Base-by-base conservation (phyloP, 2,113 vertebrate species). In the Progne subis region DNA sequence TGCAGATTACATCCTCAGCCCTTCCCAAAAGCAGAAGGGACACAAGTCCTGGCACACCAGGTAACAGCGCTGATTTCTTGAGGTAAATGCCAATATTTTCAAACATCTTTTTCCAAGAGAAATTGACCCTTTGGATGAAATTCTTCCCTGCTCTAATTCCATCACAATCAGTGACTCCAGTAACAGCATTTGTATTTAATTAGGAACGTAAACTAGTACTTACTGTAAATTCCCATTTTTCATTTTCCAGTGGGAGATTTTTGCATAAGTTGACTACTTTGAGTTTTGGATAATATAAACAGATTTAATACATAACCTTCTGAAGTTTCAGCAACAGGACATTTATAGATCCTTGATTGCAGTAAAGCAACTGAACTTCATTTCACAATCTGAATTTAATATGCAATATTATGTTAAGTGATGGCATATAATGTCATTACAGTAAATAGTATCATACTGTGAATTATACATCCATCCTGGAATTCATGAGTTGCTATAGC, bases 311-410 rank as follows among this genome's bases (percentile, higher is more conserved):
- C 13, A 19, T 76, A 92, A 87, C 74, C 71, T 90, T 88, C 56
- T 65, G 76, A 95, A 96, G 82, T 86, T 93, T 93, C 72, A 86
- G 72, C 82, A 86, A 88, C 56, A 81, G 92, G 68, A 78, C 90
- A 68, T 95, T 96, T 94, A 93, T 60, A 95, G 90, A 81, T 88
- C 88, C 94, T 93, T 88, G 79, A 94, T 81, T 74, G 92, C 90
- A 72, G 76, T 90, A 95, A 95, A 94, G 82, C 64, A 90, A 88
- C 92, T 56, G 88, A 94, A 93, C 61, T 94, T 88, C 88, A 93
- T 94, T 95, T 78, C 81, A 90, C 69, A 43, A 94, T 71, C 72
- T 91, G 86, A 92, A 75, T 96, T 96, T 92, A 95, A 96, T 94
- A 86, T 75, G 72, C 7, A 6, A 47, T 96, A 92, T 84, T 96